A percentile compares a stretch with the other conserved stretches of the same genome.
phyloP scores from a whole-genome alignment of 2,888 invertebrate species.

The Hylaea fasciaria region DNA sequence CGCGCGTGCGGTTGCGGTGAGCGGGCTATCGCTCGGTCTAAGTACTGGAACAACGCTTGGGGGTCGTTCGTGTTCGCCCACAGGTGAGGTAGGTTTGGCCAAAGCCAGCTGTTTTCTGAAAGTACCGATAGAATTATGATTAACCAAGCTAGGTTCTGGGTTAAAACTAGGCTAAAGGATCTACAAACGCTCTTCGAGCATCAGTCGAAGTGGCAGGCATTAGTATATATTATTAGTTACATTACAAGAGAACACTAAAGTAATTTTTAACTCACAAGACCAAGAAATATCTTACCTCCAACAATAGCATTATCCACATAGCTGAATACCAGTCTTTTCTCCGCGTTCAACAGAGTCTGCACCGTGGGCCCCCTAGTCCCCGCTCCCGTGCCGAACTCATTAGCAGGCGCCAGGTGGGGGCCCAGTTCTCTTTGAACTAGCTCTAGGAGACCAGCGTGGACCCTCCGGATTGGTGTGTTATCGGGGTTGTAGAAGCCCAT shows the following conservation, averaged over 20 bases:
- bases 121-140: background rate
- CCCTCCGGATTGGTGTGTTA: slow-evolving; percentile 72
- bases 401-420: slow-evolving; percentile 78
- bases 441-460: slow-evolving; percentile 84
- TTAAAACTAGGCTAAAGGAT: too few relatives aligned
- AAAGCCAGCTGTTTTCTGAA: slow-evolving; percentile 86
- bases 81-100: slow-evolving; percentile 86
- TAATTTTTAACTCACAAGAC: background rate
- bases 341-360: slow-evolving; percentile 73
- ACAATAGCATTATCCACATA: slow-evolving; percentile 82
- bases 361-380: slow-evolving; percentile 77
- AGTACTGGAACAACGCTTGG: slow-evolving; percentile 66
- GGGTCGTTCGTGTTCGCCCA: slow-evolving; percentile 86
- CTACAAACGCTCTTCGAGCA: too few relatives aligned
- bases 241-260: too few relatives aligned
- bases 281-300: slow-evolving; percentile 54
- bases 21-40: slow-evolving; percentile 70
- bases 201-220: too few relatives aligned
- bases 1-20: slow-evolving; percentile 72
- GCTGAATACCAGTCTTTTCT: slow-evolving; percentile 81
- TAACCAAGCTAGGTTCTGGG: too few relatives aligned
- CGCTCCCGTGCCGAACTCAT: slow-evolving; percentile 66
- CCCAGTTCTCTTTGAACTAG: slow-evolving; percentile 84
- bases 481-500: slow-evolving; percentile 84
- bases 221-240: too few relatives aligned